phyloP scores from a whole-genome alignment of 2,797 vertebrate species.

The Atherinosoma microstoma region DNA sequence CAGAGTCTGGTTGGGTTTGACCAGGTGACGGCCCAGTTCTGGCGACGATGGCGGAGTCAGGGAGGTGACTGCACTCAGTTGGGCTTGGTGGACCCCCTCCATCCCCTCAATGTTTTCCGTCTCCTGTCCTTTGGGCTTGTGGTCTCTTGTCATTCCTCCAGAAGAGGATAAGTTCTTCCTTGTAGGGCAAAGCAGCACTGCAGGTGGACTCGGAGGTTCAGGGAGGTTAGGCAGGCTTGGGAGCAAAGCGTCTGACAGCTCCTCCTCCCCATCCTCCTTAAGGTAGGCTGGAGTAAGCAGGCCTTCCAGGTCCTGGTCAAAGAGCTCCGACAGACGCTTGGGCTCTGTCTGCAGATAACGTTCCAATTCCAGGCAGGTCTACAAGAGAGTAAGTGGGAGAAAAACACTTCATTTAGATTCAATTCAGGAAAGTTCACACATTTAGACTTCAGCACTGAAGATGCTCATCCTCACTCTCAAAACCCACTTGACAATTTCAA shows the following conservation, averaged over 20 bases:
- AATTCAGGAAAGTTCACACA: slow-evolving; percentile 26
- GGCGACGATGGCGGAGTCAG: slow-evolving; percentile 97
- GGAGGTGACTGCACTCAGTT: slow-evolving; percentile 97
- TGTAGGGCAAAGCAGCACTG: slow-evolving; percentile 84
- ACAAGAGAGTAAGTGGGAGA: slow-evolving; percentile 36
- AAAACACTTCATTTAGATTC: slow-evolving; percentile 30
- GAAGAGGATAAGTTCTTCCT: slow-evolving; percentile 76
- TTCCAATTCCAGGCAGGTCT: slow-evolving; percentile 98
- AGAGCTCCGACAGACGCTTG: slow-evolving; percentile 92
- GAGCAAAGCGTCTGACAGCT: slow-evolving; percentile 87
- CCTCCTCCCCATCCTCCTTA: slow-evolving; percentile 89
- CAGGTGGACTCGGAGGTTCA: slow-evolving; percentile 83
- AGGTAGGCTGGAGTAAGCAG: slow-evolving; percentile 90
- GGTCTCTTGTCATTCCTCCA: slow-evolving; percentile 54
- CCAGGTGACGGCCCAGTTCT: slow-evolving; percentile 94
- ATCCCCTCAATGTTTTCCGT: slow-evolving; percentile 75
- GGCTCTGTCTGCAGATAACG: slow-evolving; percentile 98
- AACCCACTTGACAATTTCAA: slow-evolving; percentile 59
- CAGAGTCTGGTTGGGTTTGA: slow-evolving; percentile 93
- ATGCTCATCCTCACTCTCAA: slow-evolving; percentile 21
- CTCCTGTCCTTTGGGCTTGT: slow-evolving; percentile 63
- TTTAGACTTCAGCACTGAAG: slow-evolving; percentile 23
- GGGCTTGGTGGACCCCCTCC: slow-evolving; percentile 91
- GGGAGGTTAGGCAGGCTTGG: slow-evolving; percentile 74
- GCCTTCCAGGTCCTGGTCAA: slow-evolving; percentile 93